These are phyloP conservation scores for Baccha elongata DNA, from an alignment of 2,888 invertebrate species.

Conservation along the genomic window DNA sequence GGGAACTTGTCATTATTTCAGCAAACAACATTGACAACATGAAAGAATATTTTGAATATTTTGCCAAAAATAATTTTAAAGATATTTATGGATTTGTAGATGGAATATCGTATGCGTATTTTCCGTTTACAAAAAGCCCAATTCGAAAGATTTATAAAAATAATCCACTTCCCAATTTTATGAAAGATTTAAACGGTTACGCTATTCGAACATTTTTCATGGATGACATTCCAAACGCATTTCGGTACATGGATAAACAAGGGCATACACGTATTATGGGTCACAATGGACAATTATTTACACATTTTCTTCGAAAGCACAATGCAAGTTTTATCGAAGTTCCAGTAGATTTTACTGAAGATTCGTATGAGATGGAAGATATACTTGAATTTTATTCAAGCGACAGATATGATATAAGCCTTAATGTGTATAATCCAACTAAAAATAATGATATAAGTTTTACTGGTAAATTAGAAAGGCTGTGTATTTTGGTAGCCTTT, in stretches of 20 bases:
- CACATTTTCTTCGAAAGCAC: slow-evolving; percentile 24
- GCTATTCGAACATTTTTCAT: slow-evolving; percentile 5
- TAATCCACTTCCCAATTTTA: not conserved
- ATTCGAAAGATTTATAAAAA: not conserved
- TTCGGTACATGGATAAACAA: not conserved
- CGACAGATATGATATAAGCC: slow-evolving; percentile 32
- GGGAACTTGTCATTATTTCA: slow-evolving; percentile 28
- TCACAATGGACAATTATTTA: slow-evolving; percentile 1
- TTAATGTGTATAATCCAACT: not conserved
- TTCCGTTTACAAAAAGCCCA: slow-evolving; percentile 8
- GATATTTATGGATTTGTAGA: slow-evolving; percentile 30
- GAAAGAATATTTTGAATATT: slow-evolving; percentile 2
- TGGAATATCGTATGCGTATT: slow-evolving; percentile 3
- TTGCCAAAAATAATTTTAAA: slow-evolving; percentile 15
- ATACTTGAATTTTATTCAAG: not conserved
- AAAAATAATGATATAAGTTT: slow-evolving; percentile 2
- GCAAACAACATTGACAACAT: not conserved
- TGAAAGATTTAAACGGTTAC: slow-evolving; percentile 34
- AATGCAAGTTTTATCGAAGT: slow-evolving; percentile 42
- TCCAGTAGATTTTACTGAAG: not conserved
- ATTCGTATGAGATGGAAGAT: not conserved
- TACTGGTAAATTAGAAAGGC: slow-evolving; percentile 2
- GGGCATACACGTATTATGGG: not conserved
- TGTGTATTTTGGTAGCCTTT: slow-evolving; percentile 19
- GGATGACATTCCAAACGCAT: not conserved